Base-by-base conservation (phyloP, 2,888 invertebrate species). In the Nemotelus nigrinus region DNA sequence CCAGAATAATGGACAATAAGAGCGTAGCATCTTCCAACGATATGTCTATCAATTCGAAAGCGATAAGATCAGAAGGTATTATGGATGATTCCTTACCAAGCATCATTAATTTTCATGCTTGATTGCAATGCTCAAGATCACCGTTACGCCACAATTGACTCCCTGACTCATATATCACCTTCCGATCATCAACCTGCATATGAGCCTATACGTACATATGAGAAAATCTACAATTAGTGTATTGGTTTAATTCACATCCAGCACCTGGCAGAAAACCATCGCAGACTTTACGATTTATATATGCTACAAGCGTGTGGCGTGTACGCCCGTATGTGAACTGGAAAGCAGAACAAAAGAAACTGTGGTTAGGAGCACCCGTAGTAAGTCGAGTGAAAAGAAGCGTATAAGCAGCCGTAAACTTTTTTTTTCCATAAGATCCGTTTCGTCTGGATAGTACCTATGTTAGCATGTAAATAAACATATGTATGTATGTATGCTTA, bases 41-140 rank as follows among this genome's bases (percentile, higher is more conserved):
- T 47, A 65, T 47, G 44, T n/a, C 65, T 65, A 65, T 65, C 65
- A 65, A 43, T 47, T 65, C 44, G 65, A 65, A 65, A 45, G 45
- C 1, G 65, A 65, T 65, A 65, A 65, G 65, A 65, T 10, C 39
- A 5, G 25, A 65, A 65, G 10, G 45, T 65, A 65, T 65, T 44
- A 65, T 47, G 44, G 47, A 8, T 65, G 10, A 25, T 7, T 68
- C 48, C 25, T 68, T 58, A 47, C 47, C 5, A 47, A 72, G 25
- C 6, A 72, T 60, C 72, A 72, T 72, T 72, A 72, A 72, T 72
- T 72, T 72, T 60, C 58, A 72, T 58, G 72, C 47, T 44, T 72
- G 72, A 72, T 72, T 58, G 58, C 72, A 60, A 41, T 39, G 60
- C 58, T 45, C 58, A 57, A 47, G 72, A 72, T 72, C 60, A 72